Evolutionary conservation across 2,888 invertebrate genomes (phyloP).

Genomic region (Seladonia tumulorum): DNA sequence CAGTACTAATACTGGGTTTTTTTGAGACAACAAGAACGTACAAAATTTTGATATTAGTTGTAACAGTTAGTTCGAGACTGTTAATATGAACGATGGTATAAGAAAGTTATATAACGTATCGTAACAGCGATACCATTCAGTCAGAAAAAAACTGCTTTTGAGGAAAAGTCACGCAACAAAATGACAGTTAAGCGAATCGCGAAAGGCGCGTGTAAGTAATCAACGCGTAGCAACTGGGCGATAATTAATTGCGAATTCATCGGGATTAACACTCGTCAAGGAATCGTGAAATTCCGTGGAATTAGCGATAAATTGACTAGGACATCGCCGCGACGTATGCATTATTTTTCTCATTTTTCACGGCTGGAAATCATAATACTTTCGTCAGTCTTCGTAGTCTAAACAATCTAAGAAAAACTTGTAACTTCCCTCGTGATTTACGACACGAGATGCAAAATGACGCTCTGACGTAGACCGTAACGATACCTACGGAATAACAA

Average conservation of each 20-base stretch:
- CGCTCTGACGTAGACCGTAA: background rate
- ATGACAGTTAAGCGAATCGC: background rate
- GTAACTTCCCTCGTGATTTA: background rate
- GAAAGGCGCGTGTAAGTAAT: background rate
- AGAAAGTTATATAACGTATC: background rate
- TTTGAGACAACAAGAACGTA: too few relatives aligned
- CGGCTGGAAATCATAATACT: background rate
- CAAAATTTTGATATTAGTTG: background rate
- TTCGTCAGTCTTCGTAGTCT: background rate
- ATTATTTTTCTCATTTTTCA: background rate
- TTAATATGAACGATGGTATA: background rate
- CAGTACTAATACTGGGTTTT: too few relatives aligned
- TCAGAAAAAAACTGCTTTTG: background rate
- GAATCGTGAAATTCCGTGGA: background rate
- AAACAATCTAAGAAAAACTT: background rate
- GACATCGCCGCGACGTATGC: background rate
- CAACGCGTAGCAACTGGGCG: background rate
- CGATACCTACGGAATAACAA: conserved; percentile 5
- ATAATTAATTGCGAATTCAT: background rate
- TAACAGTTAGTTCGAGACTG: background rate
- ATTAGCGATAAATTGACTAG: background rate
- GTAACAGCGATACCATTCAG: background rate
- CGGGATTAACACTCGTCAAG: background rate
- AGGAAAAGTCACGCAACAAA: background rate
- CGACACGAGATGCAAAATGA: background rate